These are phyloP conservation scores for Oreochromis tanganicae DNA, from an alignment of 2,113 vertebrate genomes.

Conservation along the genomic window DNA sequence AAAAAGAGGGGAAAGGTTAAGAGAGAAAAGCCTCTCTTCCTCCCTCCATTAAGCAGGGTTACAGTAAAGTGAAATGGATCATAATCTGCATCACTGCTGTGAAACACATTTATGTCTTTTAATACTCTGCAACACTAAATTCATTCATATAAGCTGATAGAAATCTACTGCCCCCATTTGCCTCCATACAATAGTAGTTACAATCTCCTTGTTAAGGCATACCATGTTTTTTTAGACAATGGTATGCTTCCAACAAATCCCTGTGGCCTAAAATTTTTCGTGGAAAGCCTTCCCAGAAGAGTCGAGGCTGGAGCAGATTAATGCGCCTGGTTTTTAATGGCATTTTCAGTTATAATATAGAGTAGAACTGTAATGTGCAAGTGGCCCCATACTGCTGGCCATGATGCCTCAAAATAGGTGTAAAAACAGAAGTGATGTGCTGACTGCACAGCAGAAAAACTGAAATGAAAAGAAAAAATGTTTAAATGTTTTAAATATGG, in stretches of 20 bases:
- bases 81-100: slow-evolving; percentile 12
- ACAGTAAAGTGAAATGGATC: slow-evolving; percentile 26
- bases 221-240: neutral
- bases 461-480: neutral
- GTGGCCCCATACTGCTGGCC: neutral
- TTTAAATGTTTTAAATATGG: neutral
- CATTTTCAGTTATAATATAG: neutral
- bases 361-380: neutral
- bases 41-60: slow-evolving; percentile 10
- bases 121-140: neutral
- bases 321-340: neutral
- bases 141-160: neutral
- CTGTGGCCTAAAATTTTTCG: neutral
- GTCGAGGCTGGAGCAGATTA: neutral
- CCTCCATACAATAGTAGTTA: neutral
- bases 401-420: neutral
- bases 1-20: slow-evolving; percentile 1
- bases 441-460: neutral
- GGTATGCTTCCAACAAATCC: neutral
- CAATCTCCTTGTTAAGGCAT: neutral
- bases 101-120: slow-evolving; percentile 34
- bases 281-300: neutral
- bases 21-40: neutral
- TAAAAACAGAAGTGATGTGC: neutral
- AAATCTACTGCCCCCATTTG: neutral